A percentile compares a stretch with the other conserved stretches of the same genome.
Conservation (phyloP, 2,113 vertebrate genomes). For the Eulemur macaco region DNA sequence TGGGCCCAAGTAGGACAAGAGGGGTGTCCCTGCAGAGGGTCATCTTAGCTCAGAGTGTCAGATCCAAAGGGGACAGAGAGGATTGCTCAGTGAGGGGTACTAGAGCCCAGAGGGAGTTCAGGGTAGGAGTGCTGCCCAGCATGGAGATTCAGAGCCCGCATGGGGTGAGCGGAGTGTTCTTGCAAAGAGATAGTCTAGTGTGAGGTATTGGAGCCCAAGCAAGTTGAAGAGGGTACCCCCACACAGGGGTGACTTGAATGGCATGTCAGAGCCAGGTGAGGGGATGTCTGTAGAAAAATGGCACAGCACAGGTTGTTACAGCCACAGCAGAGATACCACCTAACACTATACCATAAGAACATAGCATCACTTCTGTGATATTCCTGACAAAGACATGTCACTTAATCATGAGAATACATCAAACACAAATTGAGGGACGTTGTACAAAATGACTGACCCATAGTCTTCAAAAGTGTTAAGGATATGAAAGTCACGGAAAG, state of each 20-base stretch:
- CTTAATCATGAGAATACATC: not conserved
- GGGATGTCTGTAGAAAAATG: not conserved
- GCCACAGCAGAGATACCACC: not conserved
- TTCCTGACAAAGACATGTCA: not conserved
- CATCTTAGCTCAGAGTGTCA: not conserved
- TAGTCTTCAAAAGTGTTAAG: not conserved
- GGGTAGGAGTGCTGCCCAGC: no score
- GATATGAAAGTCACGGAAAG: not conserved
- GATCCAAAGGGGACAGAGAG: not conserved
- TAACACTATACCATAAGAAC: not conserved
- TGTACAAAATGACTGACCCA: not conserved
- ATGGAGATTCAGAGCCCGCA: not conserved
- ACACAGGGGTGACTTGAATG: not conserved
- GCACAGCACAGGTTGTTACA: not conserved
- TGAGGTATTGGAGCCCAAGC: not conserved
- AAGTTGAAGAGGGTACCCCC: not conserved
- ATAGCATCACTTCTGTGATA: not conserved
- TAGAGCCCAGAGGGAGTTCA: not conserved
- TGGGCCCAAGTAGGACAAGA: not conserved
- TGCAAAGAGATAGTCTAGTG: not conserved
- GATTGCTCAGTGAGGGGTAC: not conserved
- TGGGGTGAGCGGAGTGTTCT: not conserved
- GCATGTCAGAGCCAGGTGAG: not conserved
- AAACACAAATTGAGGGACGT: not conserved
- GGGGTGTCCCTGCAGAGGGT: not conserved